Evolutionary conservation across 2,113 vertebrate genomes (phyloP).

Genomic region (Electrona antarctica): DNA sequence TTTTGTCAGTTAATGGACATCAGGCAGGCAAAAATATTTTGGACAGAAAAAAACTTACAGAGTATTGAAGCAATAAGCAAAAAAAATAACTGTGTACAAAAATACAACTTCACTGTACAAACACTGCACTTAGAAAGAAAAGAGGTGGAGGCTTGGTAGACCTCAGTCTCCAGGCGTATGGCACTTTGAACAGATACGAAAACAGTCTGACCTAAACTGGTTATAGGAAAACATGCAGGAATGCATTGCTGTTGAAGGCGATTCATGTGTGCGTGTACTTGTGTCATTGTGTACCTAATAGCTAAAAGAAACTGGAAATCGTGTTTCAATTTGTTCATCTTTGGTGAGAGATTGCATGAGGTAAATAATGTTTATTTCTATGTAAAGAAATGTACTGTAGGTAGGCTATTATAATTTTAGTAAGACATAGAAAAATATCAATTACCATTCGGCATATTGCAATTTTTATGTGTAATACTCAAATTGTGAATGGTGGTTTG

Average conservation of each 20-base stretch:
- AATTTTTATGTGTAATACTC: background rate
- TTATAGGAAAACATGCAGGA: constrained; percentile 50
- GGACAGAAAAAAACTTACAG: constrained; percentile 47
- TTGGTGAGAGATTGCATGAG: constrained; percentile 27
- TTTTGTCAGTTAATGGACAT: constrained; percentile 45
- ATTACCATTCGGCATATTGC: background rate
- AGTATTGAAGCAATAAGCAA: constrained; percentile 50
- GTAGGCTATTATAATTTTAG: too few relatives aligned
- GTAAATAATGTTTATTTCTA: constrained; percentile 11
- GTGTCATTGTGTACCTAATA: constrained; percentile 6
- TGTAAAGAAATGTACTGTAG: background rate
- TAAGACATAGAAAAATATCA: background rate
- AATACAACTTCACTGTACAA: constrained; percentile 73
- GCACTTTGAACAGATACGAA: constrained; percentile 55
- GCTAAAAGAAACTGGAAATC: background rate
- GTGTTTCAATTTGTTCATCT: background rate
- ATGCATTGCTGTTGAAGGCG: constrained; percentile 29
- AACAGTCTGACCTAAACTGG: constrained; percentile 43
- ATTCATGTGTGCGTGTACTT: constrained; percentile 11
- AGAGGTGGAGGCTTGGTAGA: constrained; percentile 31
- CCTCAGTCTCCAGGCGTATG: constrained; percentile 36
- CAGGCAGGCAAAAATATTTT: constrained; percentile 41
- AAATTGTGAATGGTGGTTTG: background rate
- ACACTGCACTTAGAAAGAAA: constrained; percentile 56
- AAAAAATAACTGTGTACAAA: constrained; percentile 69